phyloP scores from a whole-genome alignment of 2,888 invertebrate species.

The Chaetogeoica ovagalla region DNA sequence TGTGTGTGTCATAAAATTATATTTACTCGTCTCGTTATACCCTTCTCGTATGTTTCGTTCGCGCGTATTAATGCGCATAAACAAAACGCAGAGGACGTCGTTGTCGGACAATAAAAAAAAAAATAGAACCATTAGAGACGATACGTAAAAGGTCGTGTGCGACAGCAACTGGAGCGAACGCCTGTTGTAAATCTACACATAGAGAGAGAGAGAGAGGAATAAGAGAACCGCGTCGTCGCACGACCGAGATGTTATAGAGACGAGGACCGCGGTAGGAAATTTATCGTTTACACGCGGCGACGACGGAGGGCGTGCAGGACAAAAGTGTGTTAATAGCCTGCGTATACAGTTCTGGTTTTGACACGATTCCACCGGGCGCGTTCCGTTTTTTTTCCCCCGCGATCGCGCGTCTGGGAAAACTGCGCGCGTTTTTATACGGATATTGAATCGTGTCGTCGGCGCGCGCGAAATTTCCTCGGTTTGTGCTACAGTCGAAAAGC shows the following conservation, averaged over 20 bases:
- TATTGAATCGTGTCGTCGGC: neutral
- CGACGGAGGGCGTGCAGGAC: neutral
- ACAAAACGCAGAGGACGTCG: too few relatives aligned
- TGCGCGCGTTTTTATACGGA: neutral
- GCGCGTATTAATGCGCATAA: too few relatives aligned
- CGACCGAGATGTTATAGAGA: neutral
- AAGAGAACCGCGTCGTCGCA: neutral
- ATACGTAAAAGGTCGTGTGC: too few relatives aligned
- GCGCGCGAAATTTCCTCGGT: neutral
- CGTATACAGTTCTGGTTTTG: neutral
- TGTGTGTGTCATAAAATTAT: too few relatives aligned
- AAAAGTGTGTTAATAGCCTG: neutral
- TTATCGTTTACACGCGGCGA: neutral
- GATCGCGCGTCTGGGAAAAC: neutral
- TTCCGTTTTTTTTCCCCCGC: too few relatives aligned
- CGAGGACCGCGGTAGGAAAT: neutral
- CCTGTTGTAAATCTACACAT: too few relatives aligned
- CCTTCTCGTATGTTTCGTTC: too few relatives aligned
- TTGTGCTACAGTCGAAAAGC: too few relatives aligned
- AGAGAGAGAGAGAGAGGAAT: too few relatives aligned
- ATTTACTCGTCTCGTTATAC: too few relatives aligned
- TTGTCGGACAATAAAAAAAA: too few relatives aligned
- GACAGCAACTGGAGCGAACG: neutral
- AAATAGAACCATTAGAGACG: too few relatives aligned
- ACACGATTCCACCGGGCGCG: slow-evolving; percentile 8